Evolutionary conservation across 2,888 invertebrate species (phyloP).

Genomic region (Tenthredo amoena): DNA sequence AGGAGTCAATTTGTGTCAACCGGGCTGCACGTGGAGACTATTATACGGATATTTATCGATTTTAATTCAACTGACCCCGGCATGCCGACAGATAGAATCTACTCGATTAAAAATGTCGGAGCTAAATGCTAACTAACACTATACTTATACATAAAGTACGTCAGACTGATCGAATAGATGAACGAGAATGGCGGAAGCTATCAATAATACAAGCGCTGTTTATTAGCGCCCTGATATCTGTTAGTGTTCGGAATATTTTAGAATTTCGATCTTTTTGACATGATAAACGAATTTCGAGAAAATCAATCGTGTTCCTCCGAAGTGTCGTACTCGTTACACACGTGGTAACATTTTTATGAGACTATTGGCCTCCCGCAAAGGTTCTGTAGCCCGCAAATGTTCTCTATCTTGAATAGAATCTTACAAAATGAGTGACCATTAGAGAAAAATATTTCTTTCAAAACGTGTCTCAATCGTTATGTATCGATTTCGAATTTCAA

Average conservation of each 20-base stretch:
- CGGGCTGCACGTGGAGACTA: slow-evolving; percentile 25
- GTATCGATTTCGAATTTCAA: not conserved
- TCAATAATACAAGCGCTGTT: not conserved
- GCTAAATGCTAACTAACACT: not conserved
- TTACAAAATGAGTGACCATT: not conserved
- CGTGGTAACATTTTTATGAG: not conserved
- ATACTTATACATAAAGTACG: not conserved
- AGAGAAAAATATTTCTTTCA: not conserved
- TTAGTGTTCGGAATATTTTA: not conserved
- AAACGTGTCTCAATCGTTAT: not conserved
- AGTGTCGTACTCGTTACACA: not conserved
- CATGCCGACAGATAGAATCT: slow-evolving; percentile 28
- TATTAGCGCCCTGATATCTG: not conserved
- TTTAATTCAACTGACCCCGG: slow-evolving; percentile 11
- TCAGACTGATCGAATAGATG: not conserved
- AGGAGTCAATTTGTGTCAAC: slow-evolving; percentile 46
- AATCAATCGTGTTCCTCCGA: not conserved
- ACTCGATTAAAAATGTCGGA: not conserved
- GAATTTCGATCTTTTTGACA: not conserved
- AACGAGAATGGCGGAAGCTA: not conserved
- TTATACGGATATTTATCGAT: slow-evolving; percentile 45
- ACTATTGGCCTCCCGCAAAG: not conserved
- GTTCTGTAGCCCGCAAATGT: not conserved
- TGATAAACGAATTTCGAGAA: not conserved
- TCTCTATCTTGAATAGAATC: not conserved